Evolutionary conservation across 2,797 vertebrate species (phyloP).

Genomic region (Psittacula echo): DNA sequence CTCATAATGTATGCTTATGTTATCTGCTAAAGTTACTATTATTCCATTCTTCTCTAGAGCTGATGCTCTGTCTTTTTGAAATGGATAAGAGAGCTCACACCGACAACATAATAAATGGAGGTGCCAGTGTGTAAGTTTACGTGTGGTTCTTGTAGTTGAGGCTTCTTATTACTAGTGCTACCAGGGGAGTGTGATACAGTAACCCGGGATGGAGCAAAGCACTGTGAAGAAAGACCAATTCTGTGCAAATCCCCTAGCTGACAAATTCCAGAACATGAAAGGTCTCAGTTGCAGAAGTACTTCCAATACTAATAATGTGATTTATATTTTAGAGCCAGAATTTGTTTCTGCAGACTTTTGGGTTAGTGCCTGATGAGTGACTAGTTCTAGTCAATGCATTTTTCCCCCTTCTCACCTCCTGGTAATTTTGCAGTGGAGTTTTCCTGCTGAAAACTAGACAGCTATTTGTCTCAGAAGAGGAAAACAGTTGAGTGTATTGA

Average conservation of each 20-base stretch:
- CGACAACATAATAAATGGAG: not conserved
- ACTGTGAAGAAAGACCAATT: not conserved
- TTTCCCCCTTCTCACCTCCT: not conserved
- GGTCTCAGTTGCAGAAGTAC: not conserved
- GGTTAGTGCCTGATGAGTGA: not conserved
- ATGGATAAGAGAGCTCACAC: not conserved
- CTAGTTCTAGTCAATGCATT: slow-evolving; percentile 5
- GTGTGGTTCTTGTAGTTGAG: not conserved
- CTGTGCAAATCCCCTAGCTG: not conserved
- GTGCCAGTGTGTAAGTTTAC: rapidly evolving
- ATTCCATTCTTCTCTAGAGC: not conserved
- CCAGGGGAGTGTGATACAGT: not conserved
- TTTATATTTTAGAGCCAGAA: not conserved
- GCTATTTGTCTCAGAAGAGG: not conserved
- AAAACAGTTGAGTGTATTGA: not conserved
- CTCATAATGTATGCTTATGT: not conserved
- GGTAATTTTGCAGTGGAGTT: slow-evolving; percentile 37
- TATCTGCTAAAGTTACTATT: not conserved
- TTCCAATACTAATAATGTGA: not conserved
- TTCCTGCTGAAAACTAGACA: slow-evolving; percentile 1
- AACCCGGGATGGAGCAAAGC: not conserved
- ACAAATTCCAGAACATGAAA: not conserved
- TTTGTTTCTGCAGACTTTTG: not conserved
- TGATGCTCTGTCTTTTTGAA: not conserved
- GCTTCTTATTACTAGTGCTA: not conserved